Conservation (phyloP, 2,888 invertebrate genomes). For the Sinotaia quadrata region DNA sequence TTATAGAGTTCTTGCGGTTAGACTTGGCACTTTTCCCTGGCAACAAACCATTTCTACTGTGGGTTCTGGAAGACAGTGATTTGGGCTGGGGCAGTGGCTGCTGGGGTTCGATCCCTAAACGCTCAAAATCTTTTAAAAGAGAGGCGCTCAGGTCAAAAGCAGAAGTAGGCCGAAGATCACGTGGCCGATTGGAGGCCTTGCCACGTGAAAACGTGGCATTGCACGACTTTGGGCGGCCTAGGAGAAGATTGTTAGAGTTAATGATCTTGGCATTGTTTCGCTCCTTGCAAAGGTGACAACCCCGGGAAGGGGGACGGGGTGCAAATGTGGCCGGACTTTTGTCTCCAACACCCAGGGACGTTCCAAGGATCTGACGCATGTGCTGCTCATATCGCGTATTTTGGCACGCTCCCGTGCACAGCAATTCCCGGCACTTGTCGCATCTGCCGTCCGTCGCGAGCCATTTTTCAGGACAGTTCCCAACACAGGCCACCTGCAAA, state of each 20-base stretch:
- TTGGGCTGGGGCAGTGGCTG: slow-evolving; percentile 42
- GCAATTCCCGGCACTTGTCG: slow-evolving; percentile 49
- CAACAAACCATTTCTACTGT: slow-evolving; percentile 51
- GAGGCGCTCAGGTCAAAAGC: slow-evolving; percentile 39
- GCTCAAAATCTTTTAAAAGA: slow-evolving; percentile 52
- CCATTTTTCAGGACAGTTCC: slow-evolving; percentile 62
- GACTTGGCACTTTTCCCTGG: slow-evolving; percentile 61
- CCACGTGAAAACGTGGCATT: slow-evolving; percentile 55
- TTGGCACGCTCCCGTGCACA: slow-evolving; percentile 55
- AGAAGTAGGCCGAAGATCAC: slow-evolving; percentile 49
- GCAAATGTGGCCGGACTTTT: slow-evolving; percentile 20
- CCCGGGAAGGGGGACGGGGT: slow-evolving; percentile 43
- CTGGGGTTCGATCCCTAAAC: slow-evolving; percentile 51
- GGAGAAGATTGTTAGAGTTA: slow-evolving; percentile 56
- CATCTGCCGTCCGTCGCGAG: slow-evolving; percentile 41
- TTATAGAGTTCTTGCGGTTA: slow-evolving; percentile 56
- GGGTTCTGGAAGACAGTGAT: slow-evolving; percentile 40
- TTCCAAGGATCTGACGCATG: slow-evolving; percentile 49
- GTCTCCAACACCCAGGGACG: slow-evolving; percentile 32
- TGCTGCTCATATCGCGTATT: slow-evolving; percentile 57
- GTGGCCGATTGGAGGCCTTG: slow-evolving; percentile 45
- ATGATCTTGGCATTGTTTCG: slow-evolving; percentile 55
- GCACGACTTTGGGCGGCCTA: slow-evolving; percentile 54
- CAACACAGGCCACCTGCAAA: slow-evolving; percentile 61
- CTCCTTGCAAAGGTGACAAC: slow-evolving; percentile 53